Evolutionary conservation across 2,113 vertebrate species (phyloP).

Genomic region (Cynopterus brachyotis): DNA sequence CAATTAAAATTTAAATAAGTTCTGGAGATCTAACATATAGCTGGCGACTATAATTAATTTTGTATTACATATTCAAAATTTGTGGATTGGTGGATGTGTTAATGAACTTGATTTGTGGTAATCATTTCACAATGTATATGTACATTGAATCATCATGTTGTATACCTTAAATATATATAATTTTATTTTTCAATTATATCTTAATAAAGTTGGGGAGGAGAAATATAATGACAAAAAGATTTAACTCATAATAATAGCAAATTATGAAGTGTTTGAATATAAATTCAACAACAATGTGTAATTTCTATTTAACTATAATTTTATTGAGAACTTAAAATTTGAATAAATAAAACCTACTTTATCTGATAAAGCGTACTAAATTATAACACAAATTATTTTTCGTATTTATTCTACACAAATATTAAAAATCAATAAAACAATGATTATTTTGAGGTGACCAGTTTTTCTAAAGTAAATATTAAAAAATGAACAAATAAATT

Average conservation of each 20-base stretch:
- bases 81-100: not conserved
- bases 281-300: not conserved
- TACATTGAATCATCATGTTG: not conserved
- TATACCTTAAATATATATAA: not conserved
- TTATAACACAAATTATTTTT: not conserved
- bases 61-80: not conserved
- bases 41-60: not conserved
- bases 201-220: not conserved
- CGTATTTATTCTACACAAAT: not conserved
- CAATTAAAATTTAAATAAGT: not conserved
- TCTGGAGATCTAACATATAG: not conserved
- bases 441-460: not conserved
- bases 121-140: not conserved
- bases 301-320: not conserved
- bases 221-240: not conserved
- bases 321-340: not conserved
- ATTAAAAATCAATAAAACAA: not conserved
- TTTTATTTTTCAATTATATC: not conserved
- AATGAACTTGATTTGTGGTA: not conserved
- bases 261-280: not conserved
- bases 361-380: not conserved
- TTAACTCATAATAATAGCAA: not conserved
- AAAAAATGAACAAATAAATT: not conserved
- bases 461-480: not conserved
- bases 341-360: not conserved